These are phyloP conservation scores for Ailurus styani DNA, from an alignment of 2,113 vertebrate genomes.

Conservation along the genomic window DNA sequence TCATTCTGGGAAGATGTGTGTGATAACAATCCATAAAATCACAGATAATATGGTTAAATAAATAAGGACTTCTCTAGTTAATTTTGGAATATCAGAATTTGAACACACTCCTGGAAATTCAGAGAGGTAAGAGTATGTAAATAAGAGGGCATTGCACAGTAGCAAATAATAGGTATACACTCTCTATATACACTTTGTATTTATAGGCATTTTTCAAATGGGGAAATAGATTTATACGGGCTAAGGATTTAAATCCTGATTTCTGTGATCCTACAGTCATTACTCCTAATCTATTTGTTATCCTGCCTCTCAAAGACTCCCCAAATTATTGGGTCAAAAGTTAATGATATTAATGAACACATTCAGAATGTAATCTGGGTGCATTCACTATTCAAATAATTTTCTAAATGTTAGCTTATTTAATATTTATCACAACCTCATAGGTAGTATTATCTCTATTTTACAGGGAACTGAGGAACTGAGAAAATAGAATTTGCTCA, in stretches of 20 bases:
- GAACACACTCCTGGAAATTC: not conserved
- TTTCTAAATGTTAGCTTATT: not conserved
- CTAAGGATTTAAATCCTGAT: not conserved
- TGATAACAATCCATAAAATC: not conserved
- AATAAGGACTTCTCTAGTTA: not conserved
- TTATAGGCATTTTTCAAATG: not conserved
- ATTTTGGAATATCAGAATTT: not conserved
- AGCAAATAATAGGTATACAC: not conserved
- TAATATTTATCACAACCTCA: not conserved
- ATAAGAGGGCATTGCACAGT: not conserved
- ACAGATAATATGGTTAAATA: not conserved
- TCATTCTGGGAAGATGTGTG: not conserved
- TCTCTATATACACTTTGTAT: not conserved
- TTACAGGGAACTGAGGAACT: not conserved
- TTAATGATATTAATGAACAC: not conserved
- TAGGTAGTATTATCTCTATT: not conserved
- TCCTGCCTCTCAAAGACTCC: not conserved
- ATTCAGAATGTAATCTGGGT: not conserved
- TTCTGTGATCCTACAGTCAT: not conserved
- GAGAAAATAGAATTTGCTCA: not conserved
- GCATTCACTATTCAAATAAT: not conserved
- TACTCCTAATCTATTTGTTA: not conserved
- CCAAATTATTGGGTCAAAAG: not conserved
- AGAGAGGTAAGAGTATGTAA: not conserved
- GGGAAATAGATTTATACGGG: not conserved